These are phyloP conservation scores for Clitarchus hookeri DNA, from an alignment of 2,888 invertebrate genomes.

Conservation along the genomic window DNA sequence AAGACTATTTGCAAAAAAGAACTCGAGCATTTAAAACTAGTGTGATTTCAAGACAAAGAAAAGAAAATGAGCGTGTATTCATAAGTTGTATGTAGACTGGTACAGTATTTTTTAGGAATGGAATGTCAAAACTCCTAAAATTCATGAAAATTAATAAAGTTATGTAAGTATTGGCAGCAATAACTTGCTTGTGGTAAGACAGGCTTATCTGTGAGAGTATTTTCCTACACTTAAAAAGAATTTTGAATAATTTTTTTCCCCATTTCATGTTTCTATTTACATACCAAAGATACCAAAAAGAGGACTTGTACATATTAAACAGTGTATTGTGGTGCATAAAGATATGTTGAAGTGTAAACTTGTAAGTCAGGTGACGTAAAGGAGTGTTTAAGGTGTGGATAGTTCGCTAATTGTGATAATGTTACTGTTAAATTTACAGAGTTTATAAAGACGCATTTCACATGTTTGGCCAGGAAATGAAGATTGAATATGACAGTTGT, in stretches of 20 bases:
- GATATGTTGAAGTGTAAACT: neutral
- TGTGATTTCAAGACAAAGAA: neutral
- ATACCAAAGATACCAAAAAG: neutral
- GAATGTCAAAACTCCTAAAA: neutral
- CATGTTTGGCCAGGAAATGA: neutral
- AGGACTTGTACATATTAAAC: neutral
- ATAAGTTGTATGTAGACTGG: neutral
- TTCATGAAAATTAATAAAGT: neutral
- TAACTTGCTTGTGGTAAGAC: neutral
- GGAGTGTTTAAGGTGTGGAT: neutral
- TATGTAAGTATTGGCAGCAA: neutral
- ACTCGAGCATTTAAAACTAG: neutral
- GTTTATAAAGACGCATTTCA: neutral
- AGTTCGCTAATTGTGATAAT: neutral
- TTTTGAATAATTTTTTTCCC: neutral
- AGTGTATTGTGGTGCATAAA: neutral
- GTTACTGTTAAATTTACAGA: conserved; percentile 1
- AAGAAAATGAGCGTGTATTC: neutral
- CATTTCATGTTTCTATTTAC: neutral
- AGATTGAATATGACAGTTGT: neutral
- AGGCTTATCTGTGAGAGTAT: neutral
- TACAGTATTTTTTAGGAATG: neutral
- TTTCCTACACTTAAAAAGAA: neutral
- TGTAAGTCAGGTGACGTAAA: neutral
- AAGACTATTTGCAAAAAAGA: neutral